These are phyloP conservation scores for Acrocephalus scirpaceus DNA, from an alignment of 2,797 vertebrate species.

Conservation along the genomic window DNA sequence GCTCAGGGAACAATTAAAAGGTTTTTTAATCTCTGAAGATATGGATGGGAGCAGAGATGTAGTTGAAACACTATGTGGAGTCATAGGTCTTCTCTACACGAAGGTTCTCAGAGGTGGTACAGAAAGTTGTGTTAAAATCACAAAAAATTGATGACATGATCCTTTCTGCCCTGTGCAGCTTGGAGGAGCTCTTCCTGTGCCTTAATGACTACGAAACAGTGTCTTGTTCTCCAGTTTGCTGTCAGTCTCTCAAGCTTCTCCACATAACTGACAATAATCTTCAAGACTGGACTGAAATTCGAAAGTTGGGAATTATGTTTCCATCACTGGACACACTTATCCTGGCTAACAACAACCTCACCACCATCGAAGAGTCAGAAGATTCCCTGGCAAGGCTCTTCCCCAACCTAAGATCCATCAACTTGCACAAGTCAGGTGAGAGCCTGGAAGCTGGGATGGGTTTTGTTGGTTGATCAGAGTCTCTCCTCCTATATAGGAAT, in stretches of 20 bases:
- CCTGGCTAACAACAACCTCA: slow-evolving; percentile 91
- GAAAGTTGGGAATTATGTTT: slow-evolving; percentile 92
- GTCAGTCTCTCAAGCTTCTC: slow-evolving; percentile 91
- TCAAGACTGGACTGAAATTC: slow-evolving; percentile 91
- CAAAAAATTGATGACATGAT: neutral
- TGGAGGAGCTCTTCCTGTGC: slow-evolving; percentile 98
- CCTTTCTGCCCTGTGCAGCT: slow-evolving; percentile 76
- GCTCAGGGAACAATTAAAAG: neutral
- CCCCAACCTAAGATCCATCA: slow-evolving; percentile 91
- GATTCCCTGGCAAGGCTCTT: slow-evolving; percentile 88
- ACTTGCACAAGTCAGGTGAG: slow-evolving; percentile 96
- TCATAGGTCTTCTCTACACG: neutral
- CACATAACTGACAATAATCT: slow-evolving; percentile 98
- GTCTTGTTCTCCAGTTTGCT: slow-evolving; percentile 84
- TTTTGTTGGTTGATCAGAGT: neutral
- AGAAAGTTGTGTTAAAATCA: neutral
- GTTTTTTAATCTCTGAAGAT: neutral
- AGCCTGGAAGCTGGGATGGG: neutral
- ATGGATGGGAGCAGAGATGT: rapidly evolving
- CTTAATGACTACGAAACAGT: slow-evolving; percentile 92
- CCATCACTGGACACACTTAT: slow-evolving; percentile 88
- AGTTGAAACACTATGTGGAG: neutral
- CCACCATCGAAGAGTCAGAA: slow-evolving; percentile 83
- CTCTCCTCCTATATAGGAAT: neutral
- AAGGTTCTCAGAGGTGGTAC: neutral